Base-by-base conservation (phyloP, 2,888 invertebrate species). In the Morpho achilles region DNA sequence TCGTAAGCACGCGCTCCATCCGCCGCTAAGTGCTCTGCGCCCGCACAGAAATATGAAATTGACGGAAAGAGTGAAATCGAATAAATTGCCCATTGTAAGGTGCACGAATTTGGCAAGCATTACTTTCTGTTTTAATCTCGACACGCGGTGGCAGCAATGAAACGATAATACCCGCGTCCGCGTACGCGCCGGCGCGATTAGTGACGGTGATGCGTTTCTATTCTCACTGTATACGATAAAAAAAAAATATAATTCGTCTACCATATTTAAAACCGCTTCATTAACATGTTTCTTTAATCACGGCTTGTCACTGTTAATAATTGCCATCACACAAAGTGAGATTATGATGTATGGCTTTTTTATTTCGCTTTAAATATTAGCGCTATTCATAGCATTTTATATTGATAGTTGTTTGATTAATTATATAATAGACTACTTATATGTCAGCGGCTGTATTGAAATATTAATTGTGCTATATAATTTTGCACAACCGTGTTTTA, bases 81-180 rank as follows among this genome's bases (percentile, higher is more conserved):
- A 85, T 84, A 84, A 88, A 87, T 87, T 89, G 84, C 73, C 84
- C 82, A 88, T 90, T 88, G 87, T 87, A 77, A 80, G 80, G 77
- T 86, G 87, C 84, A 82, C 85, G 84, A 80, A 82, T 87, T 87
- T 76, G 79, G 83, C 71, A 71, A 77, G 77, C 76, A 79, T 81
- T 79, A 86, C 88, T 89, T 89, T 88, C 86, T 81, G 85, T 84
- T 86, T 83, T 77, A 76, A 78, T 81, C 77, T 77, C 72, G 68
- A 78, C 77, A 77, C 80, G 79, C 79, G 79, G 66, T 63, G 59
- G 65, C 66, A 61, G 63, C 64, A 42, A 62, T 58, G 63, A 69
- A 72, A 73, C 71, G 68, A 71, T 73, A 69, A 69, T 68, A 58
- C 62, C 54, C 61, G 58, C 52, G 43, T 53, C 54, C 61, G 58